These are phyloP conservation scores for Tinamus guttatus DNA, from an alignment of 2,113 vertebrate species.

Conservation along the genomic window DNA sequence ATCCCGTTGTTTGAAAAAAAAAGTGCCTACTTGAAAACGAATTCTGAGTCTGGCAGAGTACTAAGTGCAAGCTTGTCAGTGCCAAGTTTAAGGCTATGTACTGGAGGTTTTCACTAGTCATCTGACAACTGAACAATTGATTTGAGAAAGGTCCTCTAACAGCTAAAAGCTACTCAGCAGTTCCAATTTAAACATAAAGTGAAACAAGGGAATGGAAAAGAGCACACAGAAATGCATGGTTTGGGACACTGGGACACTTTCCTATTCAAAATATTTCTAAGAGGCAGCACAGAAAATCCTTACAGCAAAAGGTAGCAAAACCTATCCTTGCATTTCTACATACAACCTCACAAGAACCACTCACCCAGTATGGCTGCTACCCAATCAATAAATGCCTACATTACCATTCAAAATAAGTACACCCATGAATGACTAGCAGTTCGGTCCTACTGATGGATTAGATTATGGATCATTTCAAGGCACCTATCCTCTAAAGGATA, in stretches of 20 bases:
- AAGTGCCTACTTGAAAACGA: not conserved
- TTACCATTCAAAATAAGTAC: not conserved
- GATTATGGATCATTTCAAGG: not conserved
- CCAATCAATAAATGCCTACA: not conserved
- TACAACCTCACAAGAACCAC: not conserved
- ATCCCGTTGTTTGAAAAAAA: not conserved
- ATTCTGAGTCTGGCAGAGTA: not conserved
- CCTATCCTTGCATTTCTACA: not conserved
- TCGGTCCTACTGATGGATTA: not conserved
- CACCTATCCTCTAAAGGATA: not conserved
- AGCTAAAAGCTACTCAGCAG: not conserved
- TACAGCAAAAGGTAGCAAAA: not conserved
- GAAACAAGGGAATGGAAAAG: not conserved
- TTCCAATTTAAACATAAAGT: not conserved
- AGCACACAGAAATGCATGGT: not conserved
- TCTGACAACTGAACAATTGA: not conserved
- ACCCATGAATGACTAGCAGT: not conserved
- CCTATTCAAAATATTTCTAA: not conserved
- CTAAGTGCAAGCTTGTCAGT: not conserved
- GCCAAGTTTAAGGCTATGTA: not conserved
- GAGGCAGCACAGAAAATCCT: not conserved
- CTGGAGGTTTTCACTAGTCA: not conserved
- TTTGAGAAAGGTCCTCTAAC: not conserved
- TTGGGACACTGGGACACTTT: not conserved
- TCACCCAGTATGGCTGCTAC: not conserved